Evolutionary conservation across 1,140 invertebrate species (phyloP), one percentile per base, ranked within the genome.

Genomic region (Diprion similis): DNA sequence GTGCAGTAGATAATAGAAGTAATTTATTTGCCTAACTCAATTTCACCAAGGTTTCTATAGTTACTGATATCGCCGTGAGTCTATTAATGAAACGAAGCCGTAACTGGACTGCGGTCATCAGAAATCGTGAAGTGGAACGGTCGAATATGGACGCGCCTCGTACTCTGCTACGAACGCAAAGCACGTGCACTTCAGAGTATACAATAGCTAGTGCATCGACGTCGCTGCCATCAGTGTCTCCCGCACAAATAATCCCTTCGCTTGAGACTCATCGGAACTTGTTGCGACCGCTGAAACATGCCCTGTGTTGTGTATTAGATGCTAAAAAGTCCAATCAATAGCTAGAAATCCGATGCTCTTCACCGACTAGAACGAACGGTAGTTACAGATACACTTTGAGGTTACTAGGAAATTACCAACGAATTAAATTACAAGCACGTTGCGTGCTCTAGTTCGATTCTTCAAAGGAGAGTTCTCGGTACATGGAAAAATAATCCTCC

Each of bases 71-170:
- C 24, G n/a, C n/a, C n/a, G 24, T 37, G 24, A 37, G 24, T 37
- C 24, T 37, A 59, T 59, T 59, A 59, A 59, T 59, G 51, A 59
- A 59, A 59, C 51, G 51, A 59, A 59, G 51, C 51, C 51, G 51
- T 59, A 59, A 59, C 51, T 59, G 51, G 51, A 59, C 51, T 59
- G 51, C 51, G 51, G 51, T 59, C 51, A 59, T 59, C 51, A 8
- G 51, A 59, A 59, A 59, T 17, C 51, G 51, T 15, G 51, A 59
- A 59, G 11, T 59, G 51, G 51, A 59, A 59, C 51, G 51, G 51
- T 59, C n/a, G 51, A 59, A 59, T 59, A 59, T 59, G 51, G 51
- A 17, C 51, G 51, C 51, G n/a, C 51, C 51, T 59, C 51, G 51
- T 59, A 15, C 51, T 15, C 51, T 17, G n/a, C 11, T 13, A 17